Conservation (phyloP, 2,797 vertebrate genomes). For the Xenopus petersii region DNA sequence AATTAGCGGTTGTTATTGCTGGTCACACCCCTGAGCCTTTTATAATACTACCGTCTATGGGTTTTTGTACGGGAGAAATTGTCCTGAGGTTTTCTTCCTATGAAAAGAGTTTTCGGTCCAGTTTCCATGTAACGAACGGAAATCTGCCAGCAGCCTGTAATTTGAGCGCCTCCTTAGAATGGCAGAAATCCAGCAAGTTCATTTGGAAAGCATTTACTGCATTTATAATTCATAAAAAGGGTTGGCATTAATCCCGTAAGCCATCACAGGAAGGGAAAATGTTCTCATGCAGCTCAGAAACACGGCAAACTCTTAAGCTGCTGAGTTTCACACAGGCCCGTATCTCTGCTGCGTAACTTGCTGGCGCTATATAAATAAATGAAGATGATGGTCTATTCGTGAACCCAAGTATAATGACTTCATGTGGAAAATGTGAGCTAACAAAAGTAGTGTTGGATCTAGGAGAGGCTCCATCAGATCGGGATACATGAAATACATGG, state of each 20-base stretch:
- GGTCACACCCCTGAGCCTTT: neutral
- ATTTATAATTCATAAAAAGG: constrained; percentile 65
- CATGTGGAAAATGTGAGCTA: too few species aligned
- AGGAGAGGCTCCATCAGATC: too few species aligned
- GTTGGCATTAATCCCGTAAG: constrained; percentile 58
- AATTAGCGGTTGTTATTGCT: constrained; percentile 13
- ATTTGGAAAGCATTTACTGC: constrained; percentile 60
- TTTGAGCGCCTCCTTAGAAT: constrained; percentile 54
- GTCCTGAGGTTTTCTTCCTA: constrained; percentile 47
- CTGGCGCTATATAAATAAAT: too few species aligned
- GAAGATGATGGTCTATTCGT: too few species aligned
- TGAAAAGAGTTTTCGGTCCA: constrained; percentile 55
- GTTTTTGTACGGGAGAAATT: constrained; percentile 45
- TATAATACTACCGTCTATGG: constrained; percentile 43
- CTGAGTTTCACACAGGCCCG: constrained; percentile 7
- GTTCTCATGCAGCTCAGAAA: constrained; percentile 49
- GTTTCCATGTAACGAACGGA: constrained; percentile 59
- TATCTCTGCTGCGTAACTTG: neutral
- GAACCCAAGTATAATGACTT: too few species aligned
- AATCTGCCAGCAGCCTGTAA: constrained; percentile 58
- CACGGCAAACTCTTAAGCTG: constrained; percentile 38
- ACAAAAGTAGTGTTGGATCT: too few species aligned
- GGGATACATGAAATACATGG: too few species aligned
- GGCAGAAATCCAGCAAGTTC: constrained; percentile 62
- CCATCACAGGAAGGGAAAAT: constrained; percentile 57